Base-by-base conservation (phyloP, 2,113 vertebrate species). In the Hippocampus barbouri region DNA sequence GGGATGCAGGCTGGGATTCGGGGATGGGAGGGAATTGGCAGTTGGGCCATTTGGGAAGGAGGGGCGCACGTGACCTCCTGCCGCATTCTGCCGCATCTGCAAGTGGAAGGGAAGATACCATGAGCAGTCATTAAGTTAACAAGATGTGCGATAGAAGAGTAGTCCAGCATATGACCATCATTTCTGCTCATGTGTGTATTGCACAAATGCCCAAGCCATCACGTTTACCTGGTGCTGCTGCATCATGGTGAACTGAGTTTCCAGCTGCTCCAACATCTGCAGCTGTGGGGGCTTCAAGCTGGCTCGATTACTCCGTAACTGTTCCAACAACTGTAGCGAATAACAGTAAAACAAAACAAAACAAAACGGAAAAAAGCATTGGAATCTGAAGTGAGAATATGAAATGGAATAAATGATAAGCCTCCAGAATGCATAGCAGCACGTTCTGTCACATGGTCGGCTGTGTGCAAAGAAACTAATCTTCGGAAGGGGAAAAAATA, bases 241-340 rank as follows among this genome's bases (percentile, higher is more conserved):
- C 95, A 96, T 96, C 87, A 96, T 92, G 89, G 94, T 88, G 90
- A 97, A 93, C 91, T 99, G 97, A 91, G 94, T 94, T 94, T 98
- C 97, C 91, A 99, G 93, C 92, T 98, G 96, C 83, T 97, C 96
- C 91, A 98, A 89, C 94, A 96, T 94, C 88, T 97, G 94, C 85
- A 96, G 95, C 92, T 98, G 96, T 67, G 94, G 92, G 80, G 95
- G 95, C 93, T 94, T 98, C 93, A 98, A 93, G 87, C 93, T 97
- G 89, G 93, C 93, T 88, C 95, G 88, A 91, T 97, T 98, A 89
- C 92, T 92, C 87, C 96, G 93, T 83, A 99, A 93, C 90, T 98
- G 95, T 87, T 99, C 96, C 93, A 98, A 92, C 89, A 94, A 90
- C 97, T 99, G 86, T 21, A 83, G 86, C 73, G 56, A 30, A 9